phyloP scores from a whole-genome alignment of 2,888 invertebrate genomes.

The Erebia ligea region DNA sequence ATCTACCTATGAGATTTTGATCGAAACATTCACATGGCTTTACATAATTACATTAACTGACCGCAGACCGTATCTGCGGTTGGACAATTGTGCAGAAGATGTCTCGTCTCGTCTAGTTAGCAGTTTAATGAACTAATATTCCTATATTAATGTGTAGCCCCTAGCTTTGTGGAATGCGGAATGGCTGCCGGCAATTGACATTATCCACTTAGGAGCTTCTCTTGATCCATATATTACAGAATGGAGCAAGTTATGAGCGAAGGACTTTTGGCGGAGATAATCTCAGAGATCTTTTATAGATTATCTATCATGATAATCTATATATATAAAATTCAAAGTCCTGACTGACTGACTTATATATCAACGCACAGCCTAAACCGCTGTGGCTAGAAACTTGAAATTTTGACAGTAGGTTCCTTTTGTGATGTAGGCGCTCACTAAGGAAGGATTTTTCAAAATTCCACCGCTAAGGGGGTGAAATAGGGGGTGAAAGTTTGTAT shows the following conservation, averaged over 20 bases:
- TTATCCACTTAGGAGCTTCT: constrained; percentile 78
- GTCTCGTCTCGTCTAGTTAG: constrained; percentile 23
- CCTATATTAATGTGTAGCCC: constrained; percentile 68
- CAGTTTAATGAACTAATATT: constrained; percentile 56
- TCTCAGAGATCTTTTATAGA: neutral
- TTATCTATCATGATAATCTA: no score
- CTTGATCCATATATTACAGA: constrained; percentile 54
- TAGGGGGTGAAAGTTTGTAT: no score
- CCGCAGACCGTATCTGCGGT: constrained; percentile 19
- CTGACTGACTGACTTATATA: no score
- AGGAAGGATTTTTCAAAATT: no score
- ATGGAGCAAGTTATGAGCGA: constrained; percentile 48
- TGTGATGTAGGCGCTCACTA: no score
- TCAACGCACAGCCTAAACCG: no score
- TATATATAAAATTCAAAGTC: no score
- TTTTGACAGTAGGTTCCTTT: no score
- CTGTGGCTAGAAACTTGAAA: no score
- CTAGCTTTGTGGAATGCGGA: constrained; percentile 73
- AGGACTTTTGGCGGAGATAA: neutral
- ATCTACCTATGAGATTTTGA: neutral
- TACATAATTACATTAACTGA: constrained; percentile 2
- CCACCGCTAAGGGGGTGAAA: no score
- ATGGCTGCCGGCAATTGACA: constrained; percentile 73
- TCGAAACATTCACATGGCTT: constrained; percentile 6
- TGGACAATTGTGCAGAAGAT: constrained; percentile 23